A percentile compares a stretch with the other conserved stretches of the same genome.
Conservation (phyloP, 2,888 invertebrate species). For the Drosophila paramelanica region DNA sequence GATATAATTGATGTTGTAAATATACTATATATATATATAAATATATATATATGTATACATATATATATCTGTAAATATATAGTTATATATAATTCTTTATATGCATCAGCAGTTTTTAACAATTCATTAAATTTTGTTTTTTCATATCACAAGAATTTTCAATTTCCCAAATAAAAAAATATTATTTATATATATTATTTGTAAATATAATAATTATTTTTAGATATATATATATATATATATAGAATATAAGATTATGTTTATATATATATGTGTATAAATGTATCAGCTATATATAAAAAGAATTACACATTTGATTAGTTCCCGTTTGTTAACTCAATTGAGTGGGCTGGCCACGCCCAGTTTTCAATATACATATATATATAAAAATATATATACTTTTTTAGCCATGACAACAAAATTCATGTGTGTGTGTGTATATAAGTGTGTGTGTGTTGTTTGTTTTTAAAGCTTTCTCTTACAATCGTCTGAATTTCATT, state of each 20-base stretch:
- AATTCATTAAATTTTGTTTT: conserved; percentile 73
- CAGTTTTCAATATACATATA: conserved; percentile 8
- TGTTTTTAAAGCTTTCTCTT: conserved; percentile 76
- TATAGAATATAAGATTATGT: conserved; percentile 20
- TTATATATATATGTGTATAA: conserved; percentile 20
- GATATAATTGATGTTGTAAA: conserved; percentile 32
- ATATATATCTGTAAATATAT: conserved; percentile 21
- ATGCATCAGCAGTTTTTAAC: conserved; percentile 70
- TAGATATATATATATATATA: conserved; percentile 23
- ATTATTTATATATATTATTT: conserved; percentile 23
- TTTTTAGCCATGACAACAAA: conserved; percentile 58
- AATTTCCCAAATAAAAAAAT: conserved; percentile 71
- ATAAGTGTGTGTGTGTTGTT: conserved; percentile 32
- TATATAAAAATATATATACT: neutral
- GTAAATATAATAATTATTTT: conserved; percentile 24
- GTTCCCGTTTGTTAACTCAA: conserved; percentile 61
- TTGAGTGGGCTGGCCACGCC: conserved; percentile 60
- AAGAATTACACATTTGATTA: conserved; percentile 66
- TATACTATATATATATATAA: conserved; percentile 33
- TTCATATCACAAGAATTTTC: conserved; percentile 81
- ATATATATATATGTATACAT: too few relatives aligned
- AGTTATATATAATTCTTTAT: conserved; percentile 32
- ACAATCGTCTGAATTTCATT: conserved; percentile 59
- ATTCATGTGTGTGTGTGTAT: conserved; percentile 48
- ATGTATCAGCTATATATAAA: conserved; percentile 33